Conservation (phyloP, 2,888 invertebrate species). For the Acheta domesticus region DNA sequence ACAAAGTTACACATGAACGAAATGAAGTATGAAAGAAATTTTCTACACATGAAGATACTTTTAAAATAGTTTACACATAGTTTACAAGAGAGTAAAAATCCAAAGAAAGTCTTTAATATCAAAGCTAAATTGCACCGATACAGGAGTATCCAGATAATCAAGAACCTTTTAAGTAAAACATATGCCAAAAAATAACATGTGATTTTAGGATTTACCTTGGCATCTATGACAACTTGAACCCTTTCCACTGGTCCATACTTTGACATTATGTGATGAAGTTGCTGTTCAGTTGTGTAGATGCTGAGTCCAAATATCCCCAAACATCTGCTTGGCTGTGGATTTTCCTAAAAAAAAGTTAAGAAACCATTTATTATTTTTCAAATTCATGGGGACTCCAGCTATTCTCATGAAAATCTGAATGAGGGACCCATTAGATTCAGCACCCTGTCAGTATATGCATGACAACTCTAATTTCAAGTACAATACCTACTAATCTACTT, state of each 20-base stretch:
- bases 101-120: too few relatives aligned
- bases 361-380: not conserved
- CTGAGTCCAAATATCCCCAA: conserved; percentile 94
- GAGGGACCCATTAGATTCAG: too few relatives aligned
- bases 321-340: conserved; percentile 83
- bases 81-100: too few relatives aligned
- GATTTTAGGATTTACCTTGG: conserved; percentile 61
- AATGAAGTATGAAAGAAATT: too few relatives aligned
- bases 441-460: too few relatives aligned
- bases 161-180: not conserved
- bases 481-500: too few relatives aligned
- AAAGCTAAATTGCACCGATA: too few relatives aligned
- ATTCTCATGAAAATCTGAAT: too few relatives aligned
- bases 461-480: too few relatives aligned
- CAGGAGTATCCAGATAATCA: not conserved
- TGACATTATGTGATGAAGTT: conserved; percentile 86
- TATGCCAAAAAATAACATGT: not conserved
- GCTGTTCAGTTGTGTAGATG: conserved; percentile 86
- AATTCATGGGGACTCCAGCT: not conserved
- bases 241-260: conserved; percentile 90
- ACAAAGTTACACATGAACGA: too few relatives aligned
- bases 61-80: too few relatives aligned
- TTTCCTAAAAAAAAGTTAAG: conserved; percentile 55
- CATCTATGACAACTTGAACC: conserved; percentile 92
- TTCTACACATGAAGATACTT: too few relatives aligned